Evolutionary conservation across 2,797 vertebrate species (phyloP).

Genomic region (Manis crassicaudata): DNA sequence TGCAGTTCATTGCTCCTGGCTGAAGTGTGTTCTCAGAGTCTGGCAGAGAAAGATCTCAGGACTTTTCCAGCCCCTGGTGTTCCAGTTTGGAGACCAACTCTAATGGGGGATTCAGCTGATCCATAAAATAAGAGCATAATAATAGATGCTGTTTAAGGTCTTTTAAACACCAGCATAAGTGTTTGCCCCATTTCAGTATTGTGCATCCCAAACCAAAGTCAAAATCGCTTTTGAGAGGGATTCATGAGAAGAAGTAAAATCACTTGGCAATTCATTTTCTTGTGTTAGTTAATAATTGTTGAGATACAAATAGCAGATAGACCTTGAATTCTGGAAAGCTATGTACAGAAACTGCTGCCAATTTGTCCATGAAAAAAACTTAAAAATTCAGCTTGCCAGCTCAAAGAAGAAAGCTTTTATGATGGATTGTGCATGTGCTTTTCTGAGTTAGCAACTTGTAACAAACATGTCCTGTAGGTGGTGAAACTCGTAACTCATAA

Average conservation of each 20-base stretch:
- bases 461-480: not conserved
- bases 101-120: not conserved
- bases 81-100: not conserved
- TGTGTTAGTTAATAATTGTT: not conserved
- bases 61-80: not conserved
- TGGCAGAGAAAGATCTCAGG: not conserved
- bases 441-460: not conserved
- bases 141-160: not conserved
- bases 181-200: not conserved
- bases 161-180: accelerated
- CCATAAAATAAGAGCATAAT: not conserved
- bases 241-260: not conserved
- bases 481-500: not conserved
- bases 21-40: not conserved
- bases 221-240: not conserved
- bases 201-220: not conserved
- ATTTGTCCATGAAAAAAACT: not conserved
- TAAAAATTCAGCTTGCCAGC: not conserved
- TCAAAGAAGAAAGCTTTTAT: not conserved
- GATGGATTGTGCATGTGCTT: not conserved
- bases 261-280: not conserved
- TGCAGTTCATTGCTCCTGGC: not conserved
- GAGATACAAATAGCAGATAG: not conserved
- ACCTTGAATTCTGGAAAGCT: conserved; percentile 42
- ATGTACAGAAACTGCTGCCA: not conserved